Base-by-base conservation (phyloP, 2,888 invertebrate genomes). In the Nycteola revayana region DNA sequence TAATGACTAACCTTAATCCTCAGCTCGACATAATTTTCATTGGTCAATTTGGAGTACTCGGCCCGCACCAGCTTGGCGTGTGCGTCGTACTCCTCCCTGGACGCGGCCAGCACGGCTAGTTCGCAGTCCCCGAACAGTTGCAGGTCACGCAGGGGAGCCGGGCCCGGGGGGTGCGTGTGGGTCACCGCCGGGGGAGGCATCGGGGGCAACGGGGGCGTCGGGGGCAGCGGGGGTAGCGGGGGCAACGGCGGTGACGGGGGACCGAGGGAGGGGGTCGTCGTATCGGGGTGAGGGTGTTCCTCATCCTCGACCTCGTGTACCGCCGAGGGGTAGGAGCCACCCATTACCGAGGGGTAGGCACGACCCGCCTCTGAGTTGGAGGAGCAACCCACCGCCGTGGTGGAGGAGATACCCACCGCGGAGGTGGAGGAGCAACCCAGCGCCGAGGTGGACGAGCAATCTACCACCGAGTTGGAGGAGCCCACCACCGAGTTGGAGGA, bases 41-140 rank as follows among this genome's bases (percentile, higher is more conserved):
- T 63, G 5, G 70, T 59, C 10, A 86, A 63, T 31, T 71, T 68
- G 2, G 72, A 60, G 39, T 87, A 87, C 60, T 87, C 87, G 0
- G 77, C 80, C 1, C 87, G 56, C 14, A 87, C 83, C 0, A 79
- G 72, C 39, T 73, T 72, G 9, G 86, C 84, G 40, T 87, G 86
- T 0, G 73, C 75, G 22, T 82, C 81, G 47, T 87, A 87, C 47
- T 74, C 71, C 38, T 75, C 81, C 3, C 66, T 36, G 1, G 69
- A 57, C 0, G 83, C 84, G 0, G 80, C 84, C 33, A 87, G 64
- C 36, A 85, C 80, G 0, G 82, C 81, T 32, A 87, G 72, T 67
- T 88, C 87, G 49, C 79, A 78, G 62, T 88, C 87, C 0, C 77
- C 84, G 57, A 83, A 87, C 32, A 87, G 68, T 49, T 73, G 81